Conservation (phyloP, 1,140 invertebrate genomes). For the Drosophila pruinosa region DNA sequence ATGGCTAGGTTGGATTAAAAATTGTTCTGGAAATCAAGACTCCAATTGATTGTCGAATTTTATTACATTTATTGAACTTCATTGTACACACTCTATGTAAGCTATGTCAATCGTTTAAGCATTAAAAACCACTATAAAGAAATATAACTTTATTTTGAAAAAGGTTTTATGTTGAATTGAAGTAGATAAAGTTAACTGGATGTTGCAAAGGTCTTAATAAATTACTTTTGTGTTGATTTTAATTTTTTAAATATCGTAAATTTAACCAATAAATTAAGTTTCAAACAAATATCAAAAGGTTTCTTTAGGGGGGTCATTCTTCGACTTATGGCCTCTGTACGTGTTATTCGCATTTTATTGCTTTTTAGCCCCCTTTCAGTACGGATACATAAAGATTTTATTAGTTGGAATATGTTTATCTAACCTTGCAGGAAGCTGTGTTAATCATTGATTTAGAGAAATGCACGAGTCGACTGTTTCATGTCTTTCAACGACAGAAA, state of each 20-base stretch:
- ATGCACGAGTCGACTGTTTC: background rate
- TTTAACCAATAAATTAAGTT: slow-evolving; percentile 72
- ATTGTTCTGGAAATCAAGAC: too few relatives aligned
- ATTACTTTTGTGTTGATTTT: slow-evolving; percentile 55
- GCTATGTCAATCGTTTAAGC: too few relatives aligned
- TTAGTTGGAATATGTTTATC: slow-evolving; percentile 73
- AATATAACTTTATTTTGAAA: slow-evolving; percentile 64
- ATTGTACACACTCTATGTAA: too few relatives aligned
- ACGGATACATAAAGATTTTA: slow-evolving; percentile 68
- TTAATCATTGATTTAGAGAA: slow-evolving; percentile 43
- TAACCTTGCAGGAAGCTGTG: slow-evolving; percentile 12
- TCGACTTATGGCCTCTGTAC: slow-evolving; percentile 33
- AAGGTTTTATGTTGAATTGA: slow-evolving; percentile 60
- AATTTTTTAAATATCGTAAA: slow-evolving; percentile 68
- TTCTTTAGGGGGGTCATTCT: slow-evolving; percentile 51
- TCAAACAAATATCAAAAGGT: slow-evolving; percentile 69
- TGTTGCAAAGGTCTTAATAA: background rate
- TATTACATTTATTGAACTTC: too few relatives aligned
- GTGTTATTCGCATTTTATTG: slow-evolving; percentile 54
- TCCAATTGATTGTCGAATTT: too few relatives aligned
- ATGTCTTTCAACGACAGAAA: background rate
- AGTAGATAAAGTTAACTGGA: slow-evolving; percentile 37
- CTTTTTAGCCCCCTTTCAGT: slow-evolving; percentile 61
- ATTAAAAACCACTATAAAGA: slow-evolving; percentile 55
- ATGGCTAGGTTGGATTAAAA: too few relatives aligned